These are phyloP conservation scores for Carassius carassius DNA, from an alignment of 2,113 vertebrate species.

Conservation along the genomic window DNA sequence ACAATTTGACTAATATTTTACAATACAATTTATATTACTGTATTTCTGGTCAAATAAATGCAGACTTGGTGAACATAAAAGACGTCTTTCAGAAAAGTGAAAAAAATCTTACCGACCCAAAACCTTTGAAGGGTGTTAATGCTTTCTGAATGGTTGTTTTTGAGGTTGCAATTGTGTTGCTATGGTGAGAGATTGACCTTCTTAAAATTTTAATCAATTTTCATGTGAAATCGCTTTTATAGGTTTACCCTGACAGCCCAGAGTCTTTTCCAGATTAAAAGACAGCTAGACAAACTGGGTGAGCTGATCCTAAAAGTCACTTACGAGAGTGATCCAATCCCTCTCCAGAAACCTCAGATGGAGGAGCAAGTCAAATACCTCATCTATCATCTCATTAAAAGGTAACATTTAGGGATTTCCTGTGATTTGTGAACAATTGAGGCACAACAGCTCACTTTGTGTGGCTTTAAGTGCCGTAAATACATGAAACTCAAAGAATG, in stretches of 20 bases:
- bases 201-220: neutral
- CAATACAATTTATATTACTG: no score
- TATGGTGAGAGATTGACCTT: no score
- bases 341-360: slow-evolving; percentile 85
- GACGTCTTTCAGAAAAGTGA: no score
- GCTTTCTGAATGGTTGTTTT: no score
- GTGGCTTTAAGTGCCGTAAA: neutral
- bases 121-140: no score
- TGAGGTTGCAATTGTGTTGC: no score
- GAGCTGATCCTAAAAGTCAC: slow-evolving; percentile 91
- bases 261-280: slow-evolving; percentile 94
- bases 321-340: slow-evolving; percentile 92
- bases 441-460: neutral
- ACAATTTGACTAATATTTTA: no score
- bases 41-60: no score
- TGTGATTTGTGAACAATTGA: neutral
- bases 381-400: slow-evolving; percentile 90
- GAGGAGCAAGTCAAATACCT: slow-evolving; percentile 88
- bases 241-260: slow-evolving; percentile 92
- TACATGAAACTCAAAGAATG: neutral
- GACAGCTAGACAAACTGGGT: slow-evolving; percentile 91
- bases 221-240: neutral
- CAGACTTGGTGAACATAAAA: no score
- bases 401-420: slow-evolving; percentile 68
- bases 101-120: no score